Percentiles rank a stretch among this genome's conserved stretches.
Evolutionary conservation across 2,888 invertebrate genomes (phyloP).

Genomic region (Bruchidius siliquastri): DNA sequence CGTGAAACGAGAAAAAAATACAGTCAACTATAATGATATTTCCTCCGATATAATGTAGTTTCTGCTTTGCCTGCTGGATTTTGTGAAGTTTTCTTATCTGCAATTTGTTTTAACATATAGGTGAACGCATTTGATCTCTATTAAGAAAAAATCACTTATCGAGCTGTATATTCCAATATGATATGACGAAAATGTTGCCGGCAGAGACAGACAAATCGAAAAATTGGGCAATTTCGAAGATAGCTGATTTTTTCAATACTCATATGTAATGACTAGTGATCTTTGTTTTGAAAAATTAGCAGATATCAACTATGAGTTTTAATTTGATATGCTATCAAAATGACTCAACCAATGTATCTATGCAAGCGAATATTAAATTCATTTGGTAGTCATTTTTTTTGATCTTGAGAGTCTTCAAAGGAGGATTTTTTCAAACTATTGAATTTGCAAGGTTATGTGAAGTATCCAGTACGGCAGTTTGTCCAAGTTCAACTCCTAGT

Average conservation of each 20-base stretch:
- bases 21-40: too few relatives aligned
- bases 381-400: too few relatives aligned
- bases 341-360: not conserved
- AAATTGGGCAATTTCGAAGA: not conserved
- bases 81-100: not conserved
- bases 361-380: too few relatives aligned
- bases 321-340: not conserved
- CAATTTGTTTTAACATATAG: not conserved
- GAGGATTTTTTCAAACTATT: too few relatives aligned
- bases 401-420: too few relatives aligned
- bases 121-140: not conserved
- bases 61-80: not conserved
- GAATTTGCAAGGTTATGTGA: too few relatives aligned
- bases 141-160: not conserved
- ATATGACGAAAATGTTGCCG: not conserved
- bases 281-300: not conserved
- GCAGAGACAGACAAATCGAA: not conserved
- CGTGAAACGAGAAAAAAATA: too few relatives aligned
- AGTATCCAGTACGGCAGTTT: too few relatives aligned
- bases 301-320: not conserved
- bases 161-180: not conserved
- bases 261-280: not conserved
- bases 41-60: not conserved
- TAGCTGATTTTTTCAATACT: not conserved
- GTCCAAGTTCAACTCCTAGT: too few relatives aligned